Conservation (phyloP, 2,113 vertebrate species). For the Muntiacus muntjak region DNA sequence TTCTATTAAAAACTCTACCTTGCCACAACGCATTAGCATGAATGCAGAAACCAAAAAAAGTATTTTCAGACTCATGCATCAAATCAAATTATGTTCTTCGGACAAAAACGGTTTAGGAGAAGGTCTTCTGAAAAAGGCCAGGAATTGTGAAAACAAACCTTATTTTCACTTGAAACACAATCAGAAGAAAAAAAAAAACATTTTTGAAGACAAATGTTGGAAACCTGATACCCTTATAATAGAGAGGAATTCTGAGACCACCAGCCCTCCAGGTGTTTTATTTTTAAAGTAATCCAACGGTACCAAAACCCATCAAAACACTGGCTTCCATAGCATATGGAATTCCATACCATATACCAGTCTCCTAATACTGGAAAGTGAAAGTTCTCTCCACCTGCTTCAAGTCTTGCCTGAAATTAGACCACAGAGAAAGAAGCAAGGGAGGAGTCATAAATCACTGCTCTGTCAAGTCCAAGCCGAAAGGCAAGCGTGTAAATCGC, state of each 20-base stretch:
- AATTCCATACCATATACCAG: neutral
- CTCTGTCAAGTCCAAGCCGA: slow-evolving; percentile 17
- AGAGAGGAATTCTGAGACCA: neutral
- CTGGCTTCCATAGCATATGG: neutral
- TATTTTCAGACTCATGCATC: neutral
- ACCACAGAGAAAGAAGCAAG: slow-evolving; percentile 11
- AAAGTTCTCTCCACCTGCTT: slow-evolving; percentile 19
- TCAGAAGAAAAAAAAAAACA: neutral
- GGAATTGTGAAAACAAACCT: neutral
- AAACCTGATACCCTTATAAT: neutral
- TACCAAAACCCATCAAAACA: neutral
- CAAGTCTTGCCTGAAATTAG: slow-evolving; percentile 27
- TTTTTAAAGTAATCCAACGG: neutral
- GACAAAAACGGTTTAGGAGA: slow-evolving; percentile 11
- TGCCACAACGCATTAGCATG: neutral
- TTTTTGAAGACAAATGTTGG: slow-evolving; percentile 15
- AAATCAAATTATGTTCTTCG: slow-evolving; percentile 31
- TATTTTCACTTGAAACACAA: slow-evolving; percentile 50
- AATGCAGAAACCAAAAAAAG: slow-evolving; percentile 29
- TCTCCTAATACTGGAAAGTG: neutral
- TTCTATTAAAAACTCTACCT: slow-evolving; percentile 27
- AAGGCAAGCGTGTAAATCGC: slow-evolving; percentile 55
- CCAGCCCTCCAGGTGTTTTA: neutral
- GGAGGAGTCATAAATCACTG: slow-evolving; percentile 49
- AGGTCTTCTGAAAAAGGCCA: neutral